These are phyloP conservation scores for Oryzias curvinotus DNA, from an alignment of 2,113 vertebrate species.

Conservation along the genomic window DNA sequence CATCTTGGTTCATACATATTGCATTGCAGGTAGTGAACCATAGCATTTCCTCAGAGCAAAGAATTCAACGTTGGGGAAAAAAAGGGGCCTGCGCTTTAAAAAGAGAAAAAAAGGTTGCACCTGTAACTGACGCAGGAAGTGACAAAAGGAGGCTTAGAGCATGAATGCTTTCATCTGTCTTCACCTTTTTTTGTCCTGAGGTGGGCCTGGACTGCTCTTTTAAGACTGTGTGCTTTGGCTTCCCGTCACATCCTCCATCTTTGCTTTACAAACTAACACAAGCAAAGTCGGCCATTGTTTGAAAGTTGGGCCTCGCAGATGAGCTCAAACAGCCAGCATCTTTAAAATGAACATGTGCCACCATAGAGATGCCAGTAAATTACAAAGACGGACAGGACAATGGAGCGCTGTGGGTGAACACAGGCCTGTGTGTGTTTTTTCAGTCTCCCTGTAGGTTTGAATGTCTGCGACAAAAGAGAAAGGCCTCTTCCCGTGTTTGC, in stretches of 20 bases:
- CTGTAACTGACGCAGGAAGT: conserved; percentile 26
- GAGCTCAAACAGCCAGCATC: conserved; percentile 21
- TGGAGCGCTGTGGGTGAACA: conserved; percentile 30
- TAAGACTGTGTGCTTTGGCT: conserved; percentile 35
- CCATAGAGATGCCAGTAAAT: conserved; percentile 28
- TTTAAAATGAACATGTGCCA: conserved; percentile 26
- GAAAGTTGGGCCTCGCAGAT: conserved; percentile 19
- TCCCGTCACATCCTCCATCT: conserved; percentile 19
- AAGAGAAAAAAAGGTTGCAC: conserved; percentile 23
- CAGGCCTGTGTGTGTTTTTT: conserved; percentile 43
- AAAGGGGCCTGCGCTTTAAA: conserved; percentile 7
- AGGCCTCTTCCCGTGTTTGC: conserved; percentile 55
- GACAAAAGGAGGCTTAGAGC: conserved; percentile 14
- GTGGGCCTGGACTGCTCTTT: conserved; percentile 33
- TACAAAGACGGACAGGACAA: conserved; percentile 39
- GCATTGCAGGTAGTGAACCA: conserved; percentile 8
- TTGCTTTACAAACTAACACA: conserved; percentile 16
- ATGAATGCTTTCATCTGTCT: conserved; percentile 25
- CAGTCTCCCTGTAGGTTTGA: conserved; percentile 54
- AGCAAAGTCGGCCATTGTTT: conserved; percentile 20
- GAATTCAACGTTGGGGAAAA: conserved; percentile 20
- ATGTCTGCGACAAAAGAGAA: conserved; percentile 59
- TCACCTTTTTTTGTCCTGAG: conserved; percentile 3
- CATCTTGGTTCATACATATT: conserved; percentile 31
- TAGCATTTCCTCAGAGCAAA: conserved; percentile 9